Base-by-base conservation (phyloP, 2,113 vertebrate genomes). In the Scopus umbretta region DNA sequence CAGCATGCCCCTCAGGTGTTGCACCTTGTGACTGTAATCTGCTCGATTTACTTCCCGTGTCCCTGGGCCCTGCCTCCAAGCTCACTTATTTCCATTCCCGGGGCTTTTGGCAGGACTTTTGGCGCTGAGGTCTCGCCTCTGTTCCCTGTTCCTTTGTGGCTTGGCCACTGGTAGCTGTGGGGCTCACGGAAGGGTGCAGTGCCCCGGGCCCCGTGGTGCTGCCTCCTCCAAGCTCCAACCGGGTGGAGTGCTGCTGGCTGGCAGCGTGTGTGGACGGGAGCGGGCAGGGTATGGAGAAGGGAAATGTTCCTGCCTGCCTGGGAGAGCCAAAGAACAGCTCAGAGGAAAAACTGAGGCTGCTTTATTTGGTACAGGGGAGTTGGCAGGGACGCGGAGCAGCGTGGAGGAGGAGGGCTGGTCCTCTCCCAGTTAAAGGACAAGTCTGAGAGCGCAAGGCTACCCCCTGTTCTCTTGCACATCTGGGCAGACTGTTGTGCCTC, bases 261-360 rank as follows among this genome's bases (percentile, higher is more conserved):
- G 80, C 66, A 62, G 27, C 2, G 2, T 1, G 13, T 2, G 9
- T 3, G 67, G 81, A 11, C 4, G 23, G 76, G 63, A 72, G 34
- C 6, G 0, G 93, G 80, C 61, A 72, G 76, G 78, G 65, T 82
- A 92, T 0, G 3, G 92, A 18, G 68, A 20, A 47, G 78, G 74
- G 62, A n/a, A 84, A 74, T 27, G 55, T 88, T 90, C 75, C 90
- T 91, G 80, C 91, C 94, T 50, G 70, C 56, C 80, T 52, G 65
- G 88, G 47, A 81, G 49, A 91, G 94, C 88, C 97, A 93, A 82
- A 17, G 82, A 90, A 96, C 94, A 96, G 85, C 88, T 96, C 94
- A 94, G 68, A 96, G 96, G 94, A 90, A 96, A 97, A 97, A 71
- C 26, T 95, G 92, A 96, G 86, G 13, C 75, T 63, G 66, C n/a